Conservation (phyloP, 1,140 invertebrate genomes). For the Panagrolaimus sp. region DNA sequence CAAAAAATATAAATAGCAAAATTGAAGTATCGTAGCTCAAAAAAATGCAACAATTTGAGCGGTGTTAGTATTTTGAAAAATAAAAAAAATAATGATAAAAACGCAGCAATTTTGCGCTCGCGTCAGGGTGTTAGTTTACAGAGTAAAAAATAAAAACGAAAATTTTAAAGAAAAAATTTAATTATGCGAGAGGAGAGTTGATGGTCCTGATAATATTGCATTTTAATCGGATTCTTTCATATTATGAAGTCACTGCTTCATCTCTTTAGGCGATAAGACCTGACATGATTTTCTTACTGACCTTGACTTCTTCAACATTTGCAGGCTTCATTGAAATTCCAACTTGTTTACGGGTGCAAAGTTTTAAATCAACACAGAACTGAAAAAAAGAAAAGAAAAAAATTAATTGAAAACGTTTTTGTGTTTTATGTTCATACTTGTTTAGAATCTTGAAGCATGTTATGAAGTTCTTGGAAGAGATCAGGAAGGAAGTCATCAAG, state of each 20-base stretch:
- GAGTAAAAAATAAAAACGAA: too few relatives aligned
- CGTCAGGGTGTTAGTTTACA: too few relatives aligned
- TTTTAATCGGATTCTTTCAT: too few relatives aligned
- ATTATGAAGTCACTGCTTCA: too few relatives aligned
- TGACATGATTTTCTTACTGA: constrained; percentile 23
- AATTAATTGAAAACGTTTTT: neutral
- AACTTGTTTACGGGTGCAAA: constrained; percentile 41
- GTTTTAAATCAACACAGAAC: constrained; percentile 50
- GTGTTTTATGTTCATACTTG: constrained; percentile 19
- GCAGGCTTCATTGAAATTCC: constrained; percentile 20
- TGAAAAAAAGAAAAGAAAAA: constrained; percentile 27
- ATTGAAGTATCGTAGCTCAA: neutral
- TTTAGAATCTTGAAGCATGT: constrained; percentile 40
- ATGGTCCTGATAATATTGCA: too few relatives aligned
- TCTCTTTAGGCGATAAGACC: constrained; percentile 20
- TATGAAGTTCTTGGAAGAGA: constrained; percentile 51
- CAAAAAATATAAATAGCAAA: neutral
- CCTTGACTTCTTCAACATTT: constrained; percentile 1
- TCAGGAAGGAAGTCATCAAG: constrained; percentile 54
- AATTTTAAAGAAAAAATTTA: too few relatives aligned
- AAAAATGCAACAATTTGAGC: neutral
- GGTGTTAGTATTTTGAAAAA: constrained; percentile 11
- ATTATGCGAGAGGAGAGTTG: too few relatives aligned
- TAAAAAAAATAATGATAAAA: constrained; percentile 12
- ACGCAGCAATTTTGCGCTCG: neutral